Conservation (phyloP, 2,113 vertebrate genomes). For the Phalacrocorax pelagicus region DNA sequence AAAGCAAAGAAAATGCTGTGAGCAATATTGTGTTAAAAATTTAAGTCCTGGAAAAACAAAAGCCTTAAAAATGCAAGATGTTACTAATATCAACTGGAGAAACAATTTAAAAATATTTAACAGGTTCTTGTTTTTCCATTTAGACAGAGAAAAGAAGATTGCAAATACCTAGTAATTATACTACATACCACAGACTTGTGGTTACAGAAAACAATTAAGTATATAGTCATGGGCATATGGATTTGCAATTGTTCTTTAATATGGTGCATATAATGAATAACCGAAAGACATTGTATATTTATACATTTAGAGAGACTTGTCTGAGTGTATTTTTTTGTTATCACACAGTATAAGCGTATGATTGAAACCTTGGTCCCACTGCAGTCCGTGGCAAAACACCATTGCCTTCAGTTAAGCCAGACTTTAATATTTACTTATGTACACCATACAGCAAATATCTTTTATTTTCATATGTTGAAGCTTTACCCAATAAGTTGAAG, state of each 20-base stretch:
- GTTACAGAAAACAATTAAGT: neutral
- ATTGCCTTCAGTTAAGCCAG: neutral
- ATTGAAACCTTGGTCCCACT: neutral
- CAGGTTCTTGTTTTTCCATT: neutral
- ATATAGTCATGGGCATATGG: neutral
- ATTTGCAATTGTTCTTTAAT: neutral
- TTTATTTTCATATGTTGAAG: neutral
- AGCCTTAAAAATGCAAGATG: constrained; percentile 43
- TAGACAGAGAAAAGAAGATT: neutral
- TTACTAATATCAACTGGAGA: constrained; percentile 16
- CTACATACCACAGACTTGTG: neutral
- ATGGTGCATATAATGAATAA: neutral
- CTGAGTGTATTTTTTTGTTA: neutral
- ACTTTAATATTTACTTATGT: neutral
- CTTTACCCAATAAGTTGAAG: neutral
- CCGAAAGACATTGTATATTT: neutral
- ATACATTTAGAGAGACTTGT: neutral
- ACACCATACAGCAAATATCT: neutral
- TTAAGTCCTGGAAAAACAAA: constrained; percentile 47
- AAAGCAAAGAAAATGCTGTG: constrained; percentile 39
- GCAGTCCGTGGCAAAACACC: neutral
- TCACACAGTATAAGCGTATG: neutral
- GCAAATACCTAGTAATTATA: neutral
- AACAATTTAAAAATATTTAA: constrained; percentile 36
- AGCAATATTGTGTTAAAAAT: constrained; percentile 60